Conservation (phyloP, 2,113 vertebrate species). For the Shinisaurus crocodilurus region DNA sequence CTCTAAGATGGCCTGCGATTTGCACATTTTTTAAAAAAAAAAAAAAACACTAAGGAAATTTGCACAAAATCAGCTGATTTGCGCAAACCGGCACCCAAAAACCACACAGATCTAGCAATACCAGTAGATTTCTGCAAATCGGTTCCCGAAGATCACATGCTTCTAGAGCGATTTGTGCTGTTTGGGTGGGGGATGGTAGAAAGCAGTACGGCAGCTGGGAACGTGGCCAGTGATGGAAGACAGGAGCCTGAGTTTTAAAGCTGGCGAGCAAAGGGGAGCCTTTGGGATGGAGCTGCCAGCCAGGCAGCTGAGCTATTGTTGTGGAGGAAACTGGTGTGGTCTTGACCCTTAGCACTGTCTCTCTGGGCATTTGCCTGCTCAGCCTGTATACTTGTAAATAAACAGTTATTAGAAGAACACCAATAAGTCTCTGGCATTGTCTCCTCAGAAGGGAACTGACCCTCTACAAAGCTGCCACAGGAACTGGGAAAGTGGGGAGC, state of each 20-base stretch:
- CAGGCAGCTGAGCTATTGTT: not conserved
- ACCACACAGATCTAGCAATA: no score
- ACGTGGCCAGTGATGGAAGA: not conserved
- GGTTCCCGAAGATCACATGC: no score
- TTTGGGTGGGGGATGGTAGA: not conserved
- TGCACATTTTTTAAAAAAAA: no score
- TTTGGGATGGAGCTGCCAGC: not conserved
- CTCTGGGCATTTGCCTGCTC: not conserved
- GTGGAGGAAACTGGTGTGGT: no score
- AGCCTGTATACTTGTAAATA: not conserved
- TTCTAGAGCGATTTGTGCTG: no score
- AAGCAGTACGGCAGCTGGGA: not conserved
- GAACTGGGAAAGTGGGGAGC: not conserved
- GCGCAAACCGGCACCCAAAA: no score
- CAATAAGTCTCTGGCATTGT: not conserved
- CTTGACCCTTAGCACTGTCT: not conserved
- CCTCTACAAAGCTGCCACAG: not conserved
- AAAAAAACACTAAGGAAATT: no score
- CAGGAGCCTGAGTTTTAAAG: not conserved
- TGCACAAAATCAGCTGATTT: no score
- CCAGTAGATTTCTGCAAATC: no score
- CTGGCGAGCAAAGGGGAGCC: not conserved
- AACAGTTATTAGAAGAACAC: not conserved
- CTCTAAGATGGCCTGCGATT: no score
- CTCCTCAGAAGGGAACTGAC: not conserved